phyloP scores from a whole-genome alignment of 1,140 invertebrate species.

The Rhyacophila brunnea region DNA sequence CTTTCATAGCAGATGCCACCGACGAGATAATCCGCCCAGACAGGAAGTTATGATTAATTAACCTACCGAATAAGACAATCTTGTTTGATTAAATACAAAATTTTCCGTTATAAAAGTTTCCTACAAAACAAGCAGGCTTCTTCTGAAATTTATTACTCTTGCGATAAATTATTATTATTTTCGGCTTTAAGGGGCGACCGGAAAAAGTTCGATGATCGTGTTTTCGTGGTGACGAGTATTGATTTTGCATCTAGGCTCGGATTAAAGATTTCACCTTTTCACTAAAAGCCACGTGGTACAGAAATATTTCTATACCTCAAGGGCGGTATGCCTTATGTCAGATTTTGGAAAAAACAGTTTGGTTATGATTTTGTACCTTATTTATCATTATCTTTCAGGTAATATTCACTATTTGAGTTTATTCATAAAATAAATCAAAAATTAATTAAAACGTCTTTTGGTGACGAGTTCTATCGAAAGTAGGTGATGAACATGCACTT shows the following conservation, averaged over 20 bases:
- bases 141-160: conserved; percentile 6
- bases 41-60: conserved; percentile 34
- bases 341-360: no score
- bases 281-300: no score
- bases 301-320: no score
- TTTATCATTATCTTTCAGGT: no score
- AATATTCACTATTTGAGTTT: no score
- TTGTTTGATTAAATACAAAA: conserved; percentile 30
- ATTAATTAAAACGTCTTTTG: no score
- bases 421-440: no score
- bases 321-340: no score
- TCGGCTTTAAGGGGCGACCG: background rate
- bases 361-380: no score
- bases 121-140: conserved; percentile 2
- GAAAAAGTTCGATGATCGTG: background rate
- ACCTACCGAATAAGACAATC: conserved; percentile 11
- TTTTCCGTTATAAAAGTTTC: conserved; percentile 18
- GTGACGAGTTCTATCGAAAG: no score
- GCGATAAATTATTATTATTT: conserved; percentile 12
- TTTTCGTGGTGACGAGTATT: background rate
- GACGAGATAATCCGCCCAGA: conserved; percentile 27
- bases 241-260: background rate
- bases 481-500: no score
- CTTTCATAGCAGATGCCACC: conserved; percentile 1
- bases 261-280: no score